Evolutionary conservation across 1,140 invertebrate species (phyloP).

Genomic region (Thaumetopoea pityocampa): DNA sequence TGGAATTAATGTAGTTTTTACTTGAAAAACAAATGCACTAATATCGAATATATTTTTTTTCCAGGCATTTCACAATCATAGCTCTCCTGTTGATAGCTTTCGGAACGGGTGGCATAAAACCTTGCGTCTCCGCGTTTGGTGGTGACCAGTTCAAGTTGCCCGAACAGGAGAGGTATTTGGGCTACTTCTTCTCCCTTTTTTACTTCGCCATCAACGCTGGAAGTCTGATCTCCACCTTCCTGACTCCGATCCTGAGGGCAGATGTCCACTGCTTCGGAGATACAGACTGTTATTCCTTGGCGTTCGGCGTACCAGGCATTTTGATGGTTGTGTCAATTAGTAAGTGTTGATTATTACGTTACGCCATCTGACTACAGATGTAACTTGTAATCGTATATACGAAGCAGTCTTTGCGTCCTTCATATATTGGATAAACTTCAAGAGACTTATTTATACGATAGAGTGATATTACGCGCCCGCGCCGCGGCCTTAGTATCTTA

Average conservation of each 20-base stretch:
- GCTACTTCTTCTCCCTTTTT: constrained; percentile 94
- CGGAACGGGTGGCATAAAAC: constrained; percentile 97
- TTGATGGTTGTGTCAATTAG: constrained; percentile 89
- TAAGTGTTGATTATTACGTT: constrained; percentile 65
- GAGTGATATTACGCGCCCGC: too few species aligned
- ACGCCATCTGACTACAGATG: too few species aligned
- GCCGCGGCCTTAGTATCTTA: too few species aligned
- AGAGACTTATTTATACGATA: too few species aligned
- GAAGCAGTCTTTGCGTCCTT: too few species aligned
- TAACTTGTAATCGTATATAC: too few species aligned
- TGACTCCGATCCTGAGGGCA: constrained; percentile 91
- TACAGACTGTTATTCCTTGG: constrained; percentile 90
- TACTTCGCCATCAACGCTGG: constrained; percentile 96
- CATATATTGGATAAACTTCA: too few species aligned
- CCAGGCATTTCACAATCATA: constrained; percentile 83
- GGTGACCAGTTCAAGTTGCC: constrained; percentile 95
- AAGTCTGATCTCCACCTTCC: constrained; percentile 90
- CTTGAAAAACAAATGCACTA: too few species aligned
- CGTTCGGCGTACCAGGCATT: constrained; percentile 93
- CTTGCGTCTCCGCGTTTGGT: constrained; percentile 97
- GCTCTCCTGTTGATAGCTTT: constrained; percentile 90
- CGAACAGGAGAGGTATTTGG: constrained; percentile 84
- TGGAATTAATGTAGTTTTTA: too few species aligned
- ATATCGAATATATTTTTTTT: constrained; percentile 44
- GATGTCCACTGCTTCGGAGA: constrained; percentile 90